These are phyloP conservation scores for Drosophila carrolli DNA, from an alignment of 1,140 invertebrate genomes.

Conservation along the genomic window DNA sequence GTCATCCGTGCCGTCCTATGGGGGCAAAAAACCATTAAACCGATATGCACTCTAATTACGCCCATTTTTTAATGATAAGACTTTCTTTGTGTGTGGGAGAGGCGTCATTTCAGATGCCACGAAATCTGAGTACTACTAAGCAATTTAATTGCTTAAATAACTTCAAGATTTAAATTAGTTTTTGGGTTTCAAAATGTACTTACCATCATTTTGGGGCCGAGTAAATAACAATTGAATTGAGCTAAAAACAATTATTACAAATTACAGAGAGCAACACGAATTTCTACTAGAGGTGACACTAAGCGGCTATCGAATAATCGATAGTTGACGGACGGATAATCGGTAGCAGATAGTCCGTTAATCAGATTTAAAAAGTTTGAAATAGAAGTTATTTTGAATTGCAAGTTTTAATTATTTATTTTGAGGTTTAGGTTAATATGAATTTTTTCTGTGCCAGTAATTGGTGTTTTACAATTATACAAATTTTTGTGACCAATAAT, in stretches of 20 bases:
- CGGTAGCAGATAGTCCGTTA: background rate
- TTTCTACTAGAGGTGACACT: background rate
- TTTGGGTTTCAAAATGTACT: background rate
- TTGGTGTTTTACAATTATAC: too few species aligned
- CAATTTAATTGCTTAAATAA: background rate
- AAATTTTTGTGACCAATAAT: too few species aligned
- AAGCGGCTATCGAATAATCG: background rate
- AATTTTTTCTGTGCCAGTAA: too few species aligned
- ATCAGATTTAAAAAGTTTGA: background rate
- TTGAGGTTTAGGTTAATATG: too few species aligned
- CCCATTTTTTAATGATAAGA: constrained; percentile 74
- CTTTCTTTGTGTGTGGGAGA: constrained; percentile 45
- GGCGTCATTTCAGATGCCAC: constrained; percentile 14
- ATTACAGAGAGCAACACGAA: background rate
- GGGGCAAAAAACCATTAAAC: constrained; percentile 37
- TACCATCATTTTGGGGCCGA: constrained; percentile 26
- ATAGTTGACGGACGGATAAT: background rate
- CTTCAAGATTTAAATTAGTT: background rate
- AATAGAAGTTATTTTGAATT: background rate
- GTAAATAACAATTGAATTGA: constrained; percentile 5
- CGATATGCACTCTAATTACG: constrained; percentile 58
- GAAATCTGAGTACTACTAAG: background rate
- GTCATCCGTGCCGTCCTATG: constrained; percentile 72
- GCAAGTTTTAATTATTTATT: too few species aligned
- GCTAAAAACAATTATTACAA: constrained; percentile 10